These are phyloP conservation scores for Ameiurus melas DNA, from an alignment of 2,113 vertebrate genomes.

Conservation along the genomic window DNA sequence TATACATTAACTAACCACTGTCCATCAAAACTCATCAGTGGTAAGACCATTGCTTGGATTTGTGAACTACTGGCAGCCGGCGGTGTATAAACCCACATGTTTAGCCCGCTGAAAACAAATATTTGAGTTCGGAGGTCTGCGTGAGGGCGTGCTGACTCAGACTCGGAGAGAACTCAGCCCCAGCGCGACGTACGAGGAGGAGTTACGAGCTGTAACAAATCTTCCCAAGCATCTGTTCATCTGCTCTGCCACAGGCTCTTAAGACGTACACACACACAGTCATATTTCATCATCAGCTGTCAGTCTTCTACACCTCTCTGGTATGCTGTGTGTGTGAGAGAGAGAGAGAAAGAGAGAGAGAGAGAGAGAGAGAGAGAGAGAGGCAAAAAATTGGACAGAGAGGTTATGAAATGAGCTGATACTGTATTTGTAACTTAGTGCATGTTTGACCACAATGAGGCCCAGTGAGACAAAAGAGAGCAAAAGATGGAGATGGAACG, in stretches of 20 bases:
- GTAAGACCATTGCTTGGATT: slow-evolving; percentile 26
- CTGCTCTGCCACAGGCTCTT: slow-evolving; percentile 55
- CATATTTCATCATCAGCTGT: slow-evolving; percentile 68
- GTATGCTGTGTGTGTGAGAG: slow-evolving; percentile 1
- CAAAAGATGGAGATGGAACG: neutral
- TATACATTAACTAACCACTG: slow-evolving; percentile 12
- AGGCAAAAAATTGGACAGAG: slow-evolving; percentile 2
- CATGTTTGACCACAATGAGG: slow-evolving; percentile 28
- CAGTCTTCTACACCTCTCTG: slow-evolving; percentile 53
- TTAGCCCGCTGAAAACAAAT: slow-evolving; percentile 46
- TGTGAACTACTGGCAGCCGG: slow-evolving; percentile 24
- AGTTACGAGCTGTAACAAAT: slow-evolving; percentile 55
- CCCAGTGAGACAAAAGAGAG: slow-evolving; percentile 33
- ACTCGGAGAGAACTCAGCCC: slow-evolving; percentile 41
- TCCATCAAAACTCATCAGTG: neutral
- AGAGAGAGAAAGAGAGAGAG: slow-evolving; percentile 31
- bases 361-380: slow-evolving; percentile 17
- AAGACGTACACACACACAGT: slow-evolving; percentile 54
- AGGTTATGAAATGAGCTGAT: slow-evolving; percentile 40
- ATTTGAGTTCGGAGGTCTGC: slow-evolving; percentile 39
- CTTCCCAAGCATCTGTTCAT: slow-evolving; percentile 60
- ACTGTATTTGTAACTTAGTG: slow-evolving; percentile 25
- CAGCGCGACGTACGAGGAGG: slow-evolving; percentile 38
- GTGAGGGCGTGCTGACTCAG: slow-evolving; percentile 46
- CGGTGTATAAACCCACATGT: slow-evolving; percentile 17